Conservation (phyloP, 2,113 vertebrate genomes). For the Misgurnus anguillicaudatus region DNA sequence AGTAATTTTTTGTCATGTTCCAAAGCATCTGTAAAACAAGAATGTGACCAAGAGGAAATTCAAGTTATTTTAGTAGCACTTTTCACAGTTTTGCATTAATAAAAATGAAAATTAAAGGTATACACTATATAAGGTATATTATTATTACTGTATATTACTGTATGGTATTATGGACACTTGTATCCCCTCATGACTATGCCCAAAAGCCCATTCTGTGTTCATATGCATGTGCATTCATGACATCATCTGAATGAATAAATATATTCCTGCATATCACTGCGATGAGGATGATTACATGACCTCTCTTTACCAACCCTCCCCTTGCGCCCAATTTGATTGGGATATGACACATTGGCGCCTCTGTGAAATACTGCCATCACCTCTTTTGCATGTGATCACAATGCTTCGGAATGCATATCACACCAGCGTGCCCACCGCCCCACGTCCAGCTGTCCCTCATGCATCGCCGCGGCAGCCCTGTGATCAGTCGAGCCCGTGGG, state of each 20-base stretch:
- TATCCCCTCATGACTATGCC: too few species aligned
- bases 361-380: conserved; percentile 34
- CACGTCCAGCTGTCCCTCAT: conserved; percentile 60
- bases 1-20: too few species aligned
- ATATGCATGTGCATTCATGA: neutral
- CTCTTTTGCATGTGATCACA: conserved; percentile 60
- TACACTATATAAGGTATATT: too few species aligned
- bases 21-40: too few species aligned
- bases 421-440: conserved; percentile 70
- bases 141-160: too few species aligned
- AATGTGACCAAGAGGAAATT: too few species aligned
- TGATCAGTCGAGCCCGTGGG: neutral
- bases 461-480: conserved; percentile 4
- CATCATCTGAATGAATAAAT: conserved; percentile 22
- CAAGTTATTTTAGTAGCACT: too few species aligned
- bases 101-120: too few species aligned
- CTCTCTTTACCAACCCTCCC: conserved; percentile 28
- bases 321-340: conserved; percentile 66
- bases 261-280: conserved; percentile 20
- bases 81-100: too few species aligned
- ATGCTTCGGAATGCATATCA: conserved; percentile 74
- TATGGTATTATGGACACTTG: too few species aligned
- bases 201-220: too few species aligned
- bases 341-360: conserved; percentile 36
- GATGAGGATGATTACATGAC: conserved; percentile 33